Evolutionary conservation across 2,888 invertebrate species (phyloP), one percentile per base, ranked within the genome.

Genomic region (Drosophila anomalata): DNA sequence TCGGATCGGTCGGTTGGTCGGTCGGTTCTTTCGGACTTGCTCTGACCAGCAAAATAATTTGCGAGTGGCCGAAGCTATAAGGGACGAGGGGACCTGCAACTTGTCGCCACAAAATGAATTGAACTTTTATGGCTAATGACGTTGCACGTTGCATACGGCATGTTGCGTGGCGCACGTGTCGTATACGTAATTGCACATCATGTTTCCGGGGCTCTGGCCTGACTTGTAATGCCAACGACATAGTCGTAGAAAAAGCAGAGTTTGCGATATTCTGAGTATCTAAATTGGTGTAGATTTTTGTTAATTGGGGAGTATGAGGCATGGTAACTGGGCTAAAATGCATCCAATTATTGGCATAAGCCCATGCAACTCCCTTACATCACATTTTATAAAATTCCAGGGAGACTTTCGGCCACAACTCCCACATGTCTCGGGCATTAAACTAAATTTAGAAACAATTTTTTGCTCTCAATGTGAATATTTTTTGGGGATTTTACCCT

Each of bases 131-230:
- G 76, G 58, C 69, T 66, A 65, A 71, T 72, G 51, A 61, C 62
- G 67, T 65, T 66, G 82, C 53, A 68, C 72, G 60, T 54, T 66
- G 77, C 79, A 88, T 20, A 70, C 70, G 51, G 31, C 68, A 59
- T 68, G 72, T 44, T 61, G 72, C 61, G 41, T 65, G 66, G 66
- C 46, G 74, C 82, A 88, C 84, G 73, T 83, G 88, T 58, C 87
- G 71, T 79, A 87, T 83, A 73, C 84, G 84, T 70, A 82, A 88
- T 82, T 87, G 87, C 73, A 66, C 47, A 65, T 56, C 65, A 69
- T 69, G 69, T 69, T 24, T 24, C 65, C 65, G 57, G 70, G 56
- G 24, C 46, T 24, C 46, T 55, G 54, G 63, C 55, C 22, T 39
- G 44, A 39, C 69, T 55, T 54, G 63, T 69, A 65, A 65, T 69